phyloP scores from a whole-genome alignment of 2,797 vertebrate species.

The Strix occidentalis region DNA sequence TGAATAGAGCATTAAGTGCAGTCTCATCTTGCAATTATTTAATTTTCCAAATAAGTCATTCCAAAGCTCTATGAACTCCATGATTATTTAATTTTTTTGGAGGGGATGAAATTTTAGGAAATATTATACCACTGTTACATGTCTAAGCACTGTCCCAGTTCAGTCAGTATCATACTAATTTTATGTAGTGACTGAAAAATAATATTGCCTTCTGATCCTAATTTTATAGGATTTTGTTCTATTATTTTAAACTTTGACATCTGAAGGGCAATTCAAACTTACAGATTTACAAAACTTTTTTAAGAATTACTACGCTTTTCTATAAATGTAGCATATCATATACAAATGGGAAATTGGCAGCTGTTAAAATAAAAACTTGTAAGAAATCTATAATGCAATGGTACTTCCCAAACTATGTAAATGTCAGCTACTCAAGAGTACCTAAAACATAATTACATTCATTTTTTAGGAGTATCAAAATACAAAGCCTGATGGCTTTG shows the following conservation, averaged over 20 bases:
- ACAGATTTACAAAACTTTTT: neutral
- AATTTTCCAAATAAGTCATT: neutral
- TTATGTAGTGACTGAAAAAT: neutral
- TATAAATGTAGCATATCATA: neutral
- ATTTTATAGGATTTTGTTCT: neutral
- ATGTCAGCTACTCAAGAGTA: neutral
- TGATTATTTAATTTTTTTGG: neutral
- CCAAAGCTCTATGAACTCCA: neutral
- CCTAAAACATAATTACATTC: neutral
- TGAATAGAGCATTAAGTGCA: neutral
- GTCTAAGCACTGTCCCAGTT: neutral
- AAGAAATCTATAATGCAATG: neutral
- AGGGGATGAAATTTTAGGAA: neutral
- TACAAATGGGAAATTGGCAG: neutral
- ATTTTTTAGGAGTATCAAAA: neutral
- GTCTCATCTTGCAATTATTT: constrained; percentile 10
- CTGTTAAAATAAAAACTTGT: neutral
- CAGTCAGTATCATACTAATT: neutral
- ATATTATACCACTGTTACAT: neutral
- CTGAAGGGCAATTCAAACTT: neutral
- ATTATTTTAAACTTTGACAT: neutral
- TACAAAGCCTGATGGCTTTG: neutral
- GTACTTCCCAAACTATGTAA: neutral
- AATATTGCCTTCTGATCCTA: neutral
- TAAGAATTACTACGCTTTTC: neutral